Evolutionary conservation across 37 sponge, comb jelly and placozoan species (phyloP).

Genomic region (Theonella swinhoei): DNA sequence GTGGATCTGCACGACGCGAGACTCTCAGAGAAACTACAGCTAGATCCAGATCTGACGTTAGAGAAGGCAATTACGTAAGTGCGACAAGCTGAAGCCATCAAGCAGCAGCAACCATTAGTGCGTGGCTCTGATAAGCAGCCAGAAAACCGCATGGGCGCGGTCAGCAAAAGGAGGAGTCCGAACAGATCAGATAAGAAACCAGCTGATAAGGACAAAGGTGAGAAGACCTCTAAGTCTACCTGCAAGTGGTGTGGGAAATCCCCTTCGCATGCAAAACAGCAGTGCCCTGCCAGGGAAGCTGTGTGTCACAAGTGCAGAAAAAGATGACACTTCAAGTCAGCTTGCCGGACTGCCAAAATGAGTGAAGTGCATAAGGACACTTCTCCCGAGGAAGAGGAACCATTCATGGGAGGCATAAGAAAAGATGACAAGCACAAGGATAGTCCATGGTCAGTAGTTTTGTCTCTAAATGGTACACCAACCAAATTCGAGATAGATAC

Average conservation of each 20-base stretch:
- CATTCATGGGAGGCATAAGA: no score
- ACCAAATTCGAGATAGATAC: no score
- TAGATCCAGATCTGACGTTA: slow-evolving; percentile 3
- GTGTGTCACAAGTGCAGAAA: no score
- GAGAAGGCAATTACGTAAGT: slow-evolving; percentile 5
- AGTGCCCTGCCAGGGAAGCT: slow-evolving; percentile 25
- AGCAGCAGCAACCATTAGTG: slow-evolving; percentile 17
- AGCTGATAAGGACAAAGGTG: no score
- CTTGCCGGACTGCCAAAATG: no score
- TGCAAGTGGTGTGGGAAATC: slow-evolving; percentile 8
- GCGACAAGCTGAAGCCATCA: slow-evolving; percentile 21
- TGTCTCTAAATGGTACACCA: slow-evolving; percentile 17
- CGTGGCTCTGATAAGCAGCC: not conserved
- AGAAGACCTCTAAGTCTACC: no score
- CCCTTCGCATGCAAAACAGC: not conserved
- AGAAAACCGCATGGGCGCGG: not conserved
- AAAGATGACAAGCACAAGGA: no score
- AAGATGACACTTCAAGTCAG: no score
- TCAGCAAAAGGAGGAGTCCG: not conserved
- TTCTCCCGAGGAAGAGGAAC: no score
- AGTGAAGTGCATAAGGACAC: not conserved
- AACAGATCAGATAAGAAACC: not conserved
- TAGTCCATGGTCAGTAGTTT: not conserved
- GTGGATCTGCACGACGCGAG: slow-evolving; percentile 28
- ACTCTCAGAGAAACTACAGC: slow-evolving; percentile 38